phyloP scores from a whole-genome alignment of 2,888 invertebrate species.

The Melanophora roralis region DNA sequence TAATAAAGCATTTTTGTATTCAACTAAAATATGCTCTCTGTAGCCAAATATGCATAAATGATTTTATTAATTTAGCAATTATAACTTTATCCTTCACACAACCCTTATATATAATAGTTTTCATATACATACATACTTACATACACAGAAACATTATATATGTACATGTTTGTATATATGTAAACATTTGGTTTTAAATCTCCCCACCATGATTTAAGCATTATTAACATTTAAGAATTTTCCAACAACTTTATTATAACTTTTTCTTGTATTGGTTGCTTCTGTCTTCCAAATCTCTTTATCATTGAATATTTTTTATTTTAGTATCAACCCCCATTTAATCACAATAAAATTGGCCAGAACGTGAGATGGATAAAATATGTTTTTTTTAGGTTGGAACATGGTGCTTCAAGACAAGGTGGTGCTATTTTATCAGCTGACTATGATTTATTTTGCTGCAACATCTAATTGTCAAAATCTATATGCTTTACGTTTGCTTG shows the following conservation, averaged over 20 bases:
- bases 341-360: slow-evolving; percentile 14
- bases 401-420: no score
- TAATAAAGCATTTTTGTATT: neutral
- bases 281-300: slow-evolving; percentile 1
- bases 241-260: slow-evolving; percentile 45
- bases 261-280: neutral
- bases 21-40: neutral
- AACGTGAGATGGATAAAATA: slow-evolving; percentile 42
- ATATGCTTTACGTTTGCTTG: no score
- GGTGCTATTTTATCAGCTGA: no score
- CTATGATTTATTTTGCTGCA: no score
- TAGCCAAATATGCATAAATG: neutral
- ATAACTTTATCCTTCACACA: slow-evolving; percentile 29
- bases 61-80: slow-evolving; percentile 45
- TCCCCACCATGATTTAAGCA: neutral
- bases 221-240: slow-evolving; percentile 14
- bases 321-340: slow-evolving; percentile 32
- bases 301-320: neutral
- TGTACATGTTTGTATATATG: neutral
- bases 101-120: slow-evolving; percentile 11
- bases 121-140: neutral
- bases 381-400: slow-evolving; percentile 28
- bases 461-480: no score
- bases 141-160: no score
- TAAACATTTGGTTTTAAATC: neutral